Evolutionary conservation across 2,797 vertebrate species (phyloP).

Genomic region (Perodicticus potto): DNA sequence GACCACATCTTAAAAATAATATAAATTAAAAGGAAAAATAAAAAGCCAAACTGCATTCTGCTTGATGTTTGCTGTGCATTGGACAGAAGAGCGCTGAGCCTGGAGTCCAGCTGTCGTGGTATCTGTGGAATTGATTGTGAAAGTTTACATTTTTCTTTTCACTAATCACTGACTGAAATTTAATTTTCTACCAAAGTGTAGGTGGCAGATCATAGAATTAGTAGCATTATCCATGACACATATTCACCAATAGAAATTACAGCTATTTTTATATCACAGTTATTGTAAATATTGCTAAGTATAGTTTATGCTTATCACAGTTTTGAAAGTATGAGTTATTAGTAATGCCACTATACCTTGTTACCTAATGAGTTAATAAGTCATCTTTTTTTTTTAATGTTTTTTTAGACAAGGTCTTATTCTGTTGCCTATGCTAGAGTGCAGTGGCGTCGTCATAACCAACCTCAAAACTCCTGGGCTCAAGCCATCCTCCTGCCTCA

Average conservation of each 20-base stretch:
- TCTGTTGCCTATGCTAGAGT: neutral
- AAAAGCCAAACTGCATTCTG: neutral
- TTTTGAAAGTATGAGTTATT: slow-evolving; percentile 24
- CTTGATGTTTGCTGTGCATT: neutral
- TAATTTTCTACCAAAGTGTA: slow-evolving; percentile 20
- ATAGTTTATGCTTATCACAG: neutral
- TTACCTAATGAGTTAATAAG: neutral
- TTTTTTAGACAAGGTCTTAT: neutral
- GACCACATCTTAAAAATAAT: neutral
- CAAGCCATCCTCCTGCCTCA: neutral
- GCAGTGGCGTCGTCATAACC: neutral
- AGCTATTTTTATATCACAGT: slow-evolving; percentile 33
- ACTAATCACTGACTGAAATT: slow-evolving; percentile 5
- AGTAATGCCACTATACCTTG: neutral
- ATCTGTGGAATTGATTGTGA: neutral
- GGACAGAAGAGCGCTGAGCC: neutral
- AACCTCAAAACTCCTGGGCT: neutral
- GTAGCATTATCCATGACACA: neutral
- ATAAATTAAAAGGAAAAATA: neutral
- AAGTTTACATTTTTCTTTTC: slow-evolving; percentile 36
- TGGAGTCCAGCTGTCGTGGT: neutral
- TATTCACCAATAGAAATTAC: neutral
- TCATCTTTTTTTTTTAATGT: neutral
- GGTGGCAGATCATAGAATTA: neutral
- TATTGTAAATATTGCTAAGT: neutral